Percentiles rank a stretch among this genome's conserved stretches.
These are phyloP conservation scores for Malurus elegans DNA, from an alignment of 2,113 vertebrate genomes.

Conservation along the genomic window DNA sequence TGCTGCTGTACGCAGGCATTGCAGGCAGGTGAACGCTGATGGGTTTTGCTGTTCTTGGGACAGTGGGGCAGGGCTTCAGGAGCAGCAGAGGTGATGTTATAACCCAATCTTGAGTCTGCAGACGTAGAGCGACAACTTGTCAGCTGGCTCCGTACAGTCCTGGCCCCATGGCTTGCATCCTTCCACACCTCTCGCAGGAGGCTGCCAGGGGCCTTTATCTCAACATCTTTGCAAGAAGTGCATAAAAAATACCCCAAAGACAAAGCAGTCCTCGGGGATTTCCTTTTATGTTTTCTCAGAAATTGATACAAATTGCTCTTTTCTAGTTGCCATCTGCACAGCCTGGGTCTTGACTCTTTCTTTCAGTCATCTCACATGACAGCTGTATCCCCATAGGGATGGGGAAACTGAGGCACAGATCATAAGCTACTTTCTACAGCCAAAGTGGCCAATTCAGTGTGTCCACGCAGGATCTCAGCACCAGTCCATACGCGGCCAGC, in stretches of 20 bases:
- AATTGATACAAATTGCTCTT: not conserved
- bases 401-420: not conserved
- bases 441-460: not conserved
- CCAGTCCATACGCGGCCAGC: not conserved
- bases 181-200: not conserved
- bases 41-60: not conserved
- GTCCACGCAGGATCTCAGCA: not conserved
- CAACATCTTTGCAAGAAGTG: not conserved
- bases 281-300: not conserved
- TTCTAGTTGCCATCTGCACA: not conserved
- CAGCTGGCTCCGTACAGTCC: not conserved
- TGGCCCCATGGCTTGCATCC: not conserved
- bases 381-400: not conserved
- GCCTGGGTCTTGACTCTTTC: not conserved
- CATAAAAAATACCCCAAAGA: not conserved
- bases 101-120: not conserved
- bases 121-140: rapidly evolving
- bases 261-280: not conserved
- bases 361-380: not conserved
- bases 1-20: rapidly evolving
- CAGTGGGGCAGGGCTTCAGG: not conserved
- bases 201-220: not conserved
- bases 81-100: not conserved
- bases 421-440: not conserved
- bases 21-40: rapidly evolving